These are phyloP conservation scores for Stenolophus ochropezus DNA, from an alignment of 2,888 invertebrate genomes.

Conservation along the genomic window DNA sequence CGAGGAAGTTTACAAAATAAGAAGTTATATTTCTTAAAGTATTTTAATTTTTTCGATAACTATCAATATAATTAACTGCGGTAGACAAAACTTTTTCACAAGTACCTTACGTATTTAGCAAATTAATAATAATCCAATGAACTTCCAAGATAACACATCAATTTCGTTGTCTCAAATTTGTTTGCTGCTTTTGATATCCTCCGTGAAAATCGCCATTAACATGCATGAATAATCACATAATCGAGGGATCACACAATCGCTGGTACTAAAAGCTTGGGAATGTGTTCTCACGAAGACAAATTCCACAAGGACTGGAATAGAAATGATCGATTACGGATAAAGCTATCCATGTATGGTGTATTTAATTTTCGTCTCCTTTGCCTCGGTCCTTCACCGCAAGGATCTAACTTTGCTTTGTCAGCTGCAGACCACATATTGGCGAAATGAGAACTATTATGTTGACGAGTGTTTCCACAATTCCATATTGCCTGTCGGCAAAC, in stretches of 20 bases:
- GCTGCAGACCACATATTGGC: not conserved
- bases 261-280: conserved; percentile 16
- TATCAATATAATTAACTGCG: too few relatives aligned
- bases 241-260: not conserved
- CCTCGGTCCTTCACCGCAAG: not conserved
- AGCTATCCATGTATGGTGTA: conserved; percentile 19
- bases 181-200: not conserved
- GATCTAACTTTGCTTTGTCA: conserved; percentile 27
- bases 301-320: conserved; percentile 8
- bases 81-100: too few relatives aligned
- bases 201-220: not conserved
- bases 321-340: conserved; percentile 17
- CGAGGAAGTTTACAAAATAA: too few relatives aligned
- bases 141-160: too few relatives aligned
- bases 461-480: not conserved
- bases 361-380: conserved; percentile 27
- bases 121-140: too few relatives aligned
- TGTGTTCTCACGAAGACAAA: conserved; percentile 21
- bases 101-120: too few relatives aligned
- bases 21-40: too few relatives aligned
- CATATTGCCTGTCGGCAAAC: not conserved
- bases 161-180: too few relatives aligned
- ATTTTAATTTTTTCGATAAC: too few relatives aligned
- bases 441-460: not conserved
- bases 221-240: conserved; percentile 8